Conservation (phyloP, 2,888 invertebrate species). For the Bombyx huttoni region DNA sequence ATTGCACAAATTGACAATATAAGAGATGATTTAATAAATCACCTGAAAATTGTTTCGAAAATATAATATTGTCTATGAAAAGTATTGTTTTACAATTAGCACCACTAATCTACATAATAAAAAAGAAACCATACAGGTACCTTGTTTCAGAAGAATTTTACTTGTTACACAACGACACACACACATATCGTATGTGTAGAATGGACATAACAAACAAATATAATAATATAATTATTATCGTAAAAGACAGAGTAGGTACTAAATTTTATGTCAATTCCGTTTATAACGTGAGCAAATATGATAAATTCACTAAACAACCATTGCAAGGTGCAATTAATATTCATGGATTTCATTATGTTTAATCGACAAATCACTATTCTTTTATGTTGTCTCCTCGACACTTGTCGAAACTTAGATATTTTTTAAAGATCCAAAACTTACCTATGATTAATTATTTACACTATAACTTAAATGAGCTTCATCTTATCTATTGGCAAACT, state of each 20-base stretch:
- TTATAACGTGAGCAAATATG: constrained; percentile 3
- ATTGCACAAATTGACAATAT: constrained; percentile 47
- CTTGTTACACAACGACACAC: not conserved
- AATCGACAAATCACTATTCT: not conserved
- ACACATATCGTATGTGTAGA: not conserved
- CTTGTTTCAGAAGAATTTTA: not conserved
- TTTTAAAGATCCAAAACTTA: not conserved
- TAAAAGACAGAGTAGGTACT: not conserved
- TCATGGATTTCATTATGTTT: not conserved
- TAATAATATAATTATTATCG: not conserved
- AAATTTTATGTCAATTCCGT: constrained; percentile 5
- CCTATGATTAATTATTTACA: not conserved
- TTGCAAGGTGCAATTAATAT: not conserved
- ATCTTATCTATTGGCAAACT: no score
- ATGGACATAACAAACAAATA: not conserved
- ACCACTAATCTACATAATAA: constrained; percentile 45
- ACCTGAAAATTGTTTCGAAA: constrained; percentile 55
- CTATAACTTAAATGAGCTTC: not conserved
- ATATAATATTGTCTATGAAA: constrained; percentile 61
- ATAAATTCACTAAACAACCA: constrained; percentile 1
- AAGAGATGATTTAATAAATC: constrained; percentile 35
- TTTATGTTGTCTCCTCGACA: not conserved
- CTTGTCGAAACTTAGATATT: not conserved
- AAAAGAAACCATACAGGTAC: not conserved
- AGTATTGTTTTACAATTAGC: constrained; percentile 58